phyloP scores from a whole-genome alignment of 2,113 vertebrate genomes.

The Dipodomys ordii region DNA sequence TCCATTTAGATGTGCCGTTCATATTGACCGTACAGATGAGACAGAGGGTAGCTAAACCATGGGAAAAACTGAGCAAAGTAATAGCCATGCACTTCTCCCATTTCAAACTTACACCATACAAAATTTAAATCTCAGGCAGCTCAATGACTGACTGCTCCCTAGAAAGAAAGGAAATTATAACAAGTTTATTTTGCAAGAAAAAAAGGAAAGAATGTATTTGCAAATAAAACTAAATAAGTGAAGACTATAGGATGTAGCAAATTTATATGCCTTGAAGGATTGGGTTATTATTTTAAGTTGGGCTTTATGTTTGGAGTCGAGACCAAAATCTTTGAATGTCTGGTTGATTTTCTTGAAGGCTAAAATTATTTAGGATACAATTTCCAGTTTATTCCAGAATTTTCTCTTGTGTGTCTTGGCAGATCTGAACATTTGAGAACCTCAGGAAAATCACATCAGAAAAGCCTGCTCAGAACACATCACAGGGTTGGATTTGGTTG shows the following conservation, averaged over 20 bases:
- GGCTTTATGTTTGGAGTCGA: background rate
- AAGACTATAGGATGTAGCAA: background rate
- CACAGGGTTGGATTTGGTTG: conserved; percentile 78
- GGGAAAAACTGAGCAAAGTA: background rate
- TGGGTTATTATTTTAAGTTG: background rate
- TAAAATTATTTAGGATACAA: background rate
- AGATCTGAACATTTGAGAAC: conserved; percentile 46
- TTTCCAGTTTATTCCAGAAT: background rate
- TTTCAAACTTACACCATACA: background rate
- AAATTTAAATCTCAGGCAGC: background rate
- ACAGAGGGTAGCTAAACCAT: background rate
- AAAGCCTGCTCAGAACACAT: conserved; percentile 69
- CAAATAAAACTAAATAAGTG: conserved; percentile 15
- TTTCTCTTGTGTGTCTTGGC: conserved; percentile 27
- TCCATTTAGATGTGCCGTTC: background rate
- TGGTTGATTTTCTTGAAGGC: background rate
- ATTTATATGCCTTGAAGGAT: background rate
- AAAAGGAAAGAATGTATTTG: background rate
- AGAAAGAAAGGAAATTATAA: background rate
- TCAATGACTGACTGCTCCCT: background rate
- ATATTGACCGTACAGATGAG: background rate
- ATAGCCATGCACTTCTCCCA: background rate
- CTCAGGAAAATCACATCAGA: conserved; percentile 47
- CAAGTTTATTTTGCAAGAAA: conserved; percentile 21
- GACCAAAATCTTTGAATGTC: background rate